These are phyloP conservation scores for Saguinus midas DNA, from an alignment of 2,113 vertebrate genomes.

Conservation along the genomic window DNA sequence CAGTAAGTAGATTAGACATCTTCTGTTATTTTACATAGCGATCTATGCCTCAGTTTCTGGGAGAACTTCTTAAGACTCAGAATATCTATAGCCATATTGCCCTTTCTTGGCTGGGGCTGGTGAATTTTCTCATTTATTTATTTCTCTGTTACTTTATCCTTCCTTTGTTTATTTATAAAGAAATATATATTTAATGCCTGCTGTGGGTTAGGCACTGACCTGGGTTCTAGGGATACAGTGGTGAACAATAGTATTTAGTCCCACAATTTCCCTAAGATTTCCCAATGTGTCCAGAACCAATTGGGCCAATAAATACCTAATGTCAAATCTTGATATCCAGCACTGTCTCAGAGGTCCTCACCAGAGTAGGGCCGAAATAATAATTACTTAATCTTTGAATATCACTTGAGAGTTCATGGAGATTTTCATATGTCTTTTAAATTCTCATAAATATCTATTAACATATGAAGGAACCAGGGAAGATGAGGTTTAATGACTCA, in stretches of 20 bases:
- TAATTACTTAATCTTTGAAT: background rate
- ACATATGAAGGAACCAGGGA: background rate
- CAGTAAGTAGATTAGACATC: background rate
- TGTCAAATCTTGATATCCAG: background rate
- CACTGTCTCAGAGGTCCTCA: background rate
- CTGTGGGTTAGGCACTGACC: background rate
- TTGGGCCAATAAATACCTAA: background rate
- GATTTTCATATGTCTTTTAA: background rate
- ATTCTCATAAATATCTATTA: background rate
- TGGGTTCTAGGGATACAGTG: background rate
- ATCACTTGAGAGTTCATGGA: background rate
- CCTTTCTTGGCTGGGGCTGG: background rate
- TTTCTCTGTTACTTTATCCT: background rate
- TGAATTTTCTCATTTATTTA: background rate
- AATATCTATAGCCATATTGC: background rate
- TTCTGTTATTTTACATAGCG: constrained; percentile 11
- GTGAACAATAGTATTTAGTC: background rate
- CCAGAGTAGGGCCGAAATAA: background rate
- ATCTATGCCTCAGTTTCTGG: background rate
- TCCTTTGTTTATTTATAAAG: background rate
- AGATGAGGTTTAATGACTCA: background rate
- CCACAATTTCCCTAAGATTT: background rate
- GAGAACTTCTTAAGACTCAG: background rate
- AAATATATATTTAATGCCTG: background rate
- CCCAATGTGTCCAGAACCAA: background rate